Base-by-base conservation (phyloP, 2,888 invertebrate species). In the Chymomyza amoena region DNA sequence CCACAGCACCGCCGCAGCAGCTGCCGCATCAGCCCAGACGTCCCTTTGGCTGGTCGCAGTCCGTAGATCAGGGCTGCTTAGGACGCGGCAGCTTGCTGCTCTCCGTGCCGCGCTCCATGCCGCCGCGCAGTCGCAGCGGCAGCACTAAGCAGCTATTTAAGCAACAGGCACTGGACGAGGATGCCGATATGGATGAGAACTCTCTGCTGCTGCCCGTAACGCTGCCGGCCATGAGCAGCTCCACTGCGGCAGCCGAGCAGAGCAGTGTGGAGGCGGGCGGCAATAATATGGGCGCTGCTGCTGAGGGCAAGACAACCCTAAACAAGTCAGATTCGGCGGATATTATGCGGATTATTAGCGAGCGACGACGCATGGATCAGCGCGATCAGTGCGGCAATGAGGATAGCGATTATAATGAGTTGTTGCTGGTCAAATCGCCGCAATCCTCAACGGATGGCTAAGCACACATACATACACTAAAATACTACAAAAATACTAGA, bases 121-220 rank as follows among this genome's bases (percentile, higher is more conserved):
- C 92, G 60, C 92, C 90, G 83, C 85, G 91, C 57, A 91, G 90
- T 78, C 90, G 92, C 72, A 91, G 91, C 69, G 91, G 85, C 73
- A 94, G 94, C 87, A 93, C 93, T 25, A 94, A 93, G 79, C 93
- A 94, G 86, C 90, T 93, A 13, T 93, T 93, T 83, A 93, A 93
- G 82, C 93, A 93, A 77, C 91, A 92, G 77, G 93, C 93, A 0
- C 91, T 93, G 69, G 93, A 94, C 73, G 93, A 93, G 77, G 91
- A 93, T 72, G 90, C 90, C 56, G 91, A 92, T 74, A 91, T 92
- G 68, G 93, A 93, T 79, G 93, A 93, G 79, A 93, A 91, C 50
- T 92, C 93, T 60, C 91, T 93, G 79, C 84, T 93, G 61, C 73
- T 92, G 75, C 92, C 92, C 1, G 32, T 32, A 15, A n/a, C 60